phyloP scores from a whole-genome alignment of 64 coral and sea anemone genomes.

The Actinia tenebrosa region DNA sequence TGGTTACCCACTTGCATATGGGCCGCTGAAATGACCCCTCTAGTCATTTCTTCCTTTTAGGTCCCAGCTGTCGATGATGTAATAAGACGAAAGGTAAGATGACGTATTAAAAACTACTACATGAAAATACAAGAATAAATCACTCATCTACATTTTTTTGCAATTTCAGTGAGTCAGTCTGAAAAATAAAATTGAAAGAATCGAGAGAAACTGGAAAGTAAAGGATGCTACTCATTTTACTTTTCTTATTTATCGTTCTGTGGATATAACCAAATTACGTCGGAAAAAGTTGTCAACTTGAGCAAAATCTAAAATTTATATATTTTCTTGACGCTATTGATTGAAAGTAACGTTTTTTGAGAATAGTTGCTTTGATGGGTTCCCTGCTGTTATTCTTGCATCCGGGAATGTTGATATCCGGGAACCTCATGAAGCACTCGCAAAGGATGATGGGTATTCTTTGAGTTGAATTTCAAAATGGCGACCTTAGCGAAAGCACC shows the following conservation, averaged over 20 bases:
- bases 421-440: background rate
- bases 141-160: too few species aligned
- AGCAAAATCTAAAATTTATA: constrained; percentile 8
- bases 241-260: too few species aligned
- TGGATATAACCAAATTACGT: too few species aligned
- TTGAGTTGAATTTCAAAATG: constrained; percentile 23
- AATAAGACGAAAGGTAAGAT: background rate
- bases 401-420: constrained; percentile 17
- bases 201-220: too few species aligned
- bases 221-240: too few species aligned
- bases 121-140: too few species aligned
- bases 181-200: too few species aligned
- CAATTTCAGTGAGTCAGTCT: too few species aligned
- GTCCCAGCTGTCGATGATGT: background rate
- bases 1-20: background rate
- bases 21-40: background rate
- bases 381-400: background rate
- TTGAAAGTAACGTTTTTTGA: too few species aligned
- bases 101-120: too few species aligned
- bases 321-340: too few species aligned
- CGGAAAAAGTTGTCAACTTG: background rate
- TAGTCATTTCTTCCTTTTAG: background rate
- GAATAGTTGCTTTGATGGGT: background rate
- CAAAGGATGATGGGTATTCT: constrained; percentile 1
- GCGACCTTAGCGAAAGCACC: constrained; percentile 54